These are phyloP conservation scores for Orius laevigatus DNA, from an alignment of 1,140 invertebrate species.

Conservation along the genomic window DNA sequence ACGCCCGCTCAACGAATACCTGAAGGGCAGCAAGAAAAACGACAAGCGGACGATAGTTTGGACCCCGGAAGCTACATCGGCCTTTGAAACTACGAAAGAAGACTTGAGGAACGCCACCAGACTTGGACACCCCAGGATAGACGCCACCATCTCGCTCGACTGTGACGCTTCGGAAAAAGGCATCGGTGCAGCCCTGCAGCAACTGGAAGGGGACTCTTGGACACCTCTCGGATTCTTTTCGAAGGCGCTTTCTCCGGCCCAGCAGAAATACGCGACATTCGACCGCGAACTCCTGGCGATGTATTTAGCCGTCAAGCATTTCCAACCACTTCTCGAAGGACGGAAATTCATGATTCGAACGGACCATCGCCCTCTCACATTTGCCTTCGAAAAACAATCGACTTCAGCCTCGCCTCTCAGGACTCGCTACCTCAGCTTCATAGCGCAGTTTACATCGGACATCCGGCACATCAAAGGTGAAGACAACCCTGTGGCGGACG, in stretches of 20 bases:
- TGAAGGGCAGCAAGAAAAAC: conserved; percentile 21
- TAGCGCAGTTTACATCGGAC: conserved; percentile 26
- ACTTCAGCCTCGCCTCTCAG: conserved; percentile 23
- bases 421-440: conserved; percentile 26
- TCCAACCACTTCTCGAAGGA: conserved; percentile 28
- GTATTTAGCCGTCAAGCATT: conserved; percentile 28
- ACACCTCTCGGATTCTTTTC: conserved; percentile 28
- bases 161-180: conserved; percentile 20
- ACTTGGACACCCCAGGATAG: conserved; percentile 14
- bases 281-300: conserved; percentile 31
- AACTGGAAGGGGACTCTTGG: conserved; percentile 10
- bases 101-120: conserved; percentile 19
- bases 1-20: conserved; percentile 17
- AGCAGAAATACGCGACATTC: conserved; percentile 27
- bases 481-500: conserved; percentile 8
- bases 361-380: conserved; percentile 17
- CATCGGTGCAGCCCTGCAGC: conserved; percentile 18
- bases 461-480: conserved; percentile 25
- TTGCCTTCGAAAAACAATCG: background rate
- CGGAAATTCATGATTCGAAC: conserved; percentile 25
- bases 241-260: conserved; percentile 23
- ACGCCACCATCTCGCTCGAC: conserved; percentile 10
- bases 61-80: conserved; percentile 17
- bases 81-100: conserved; percentile 28
- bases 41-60: conserved; percentile 13